Conservation (phyloP, 2,113 vertebrate genomes). For the Catharus fuscescens region DNA sequence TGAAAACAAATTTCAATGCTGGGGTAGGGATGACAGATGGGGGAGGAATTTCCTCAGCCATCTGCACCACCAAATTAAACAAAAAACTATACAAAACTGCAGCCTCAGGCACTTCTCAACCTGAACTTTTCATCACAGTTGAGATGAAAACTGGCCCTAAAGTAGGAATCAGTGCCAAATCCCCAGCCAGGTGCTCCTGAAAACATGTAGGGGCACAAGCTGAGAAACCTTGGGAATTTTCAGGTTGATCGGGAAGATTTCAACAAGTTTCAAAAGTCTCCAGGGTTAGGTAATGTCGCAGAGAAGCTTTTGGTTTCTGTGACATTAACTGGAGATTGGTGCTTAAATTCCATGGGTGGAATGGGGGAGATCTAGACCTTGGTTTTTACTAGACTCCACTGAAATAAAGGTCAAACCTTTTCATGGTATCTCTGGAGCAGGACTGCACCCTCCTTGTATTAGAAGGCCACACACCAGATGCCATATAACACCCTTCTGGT, state of each 20-base stretch:
- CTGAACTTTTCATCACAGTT: conserved; percentile 5
- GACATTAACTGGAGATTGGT: not conserved
- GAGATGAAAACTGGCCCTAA: not conserved
- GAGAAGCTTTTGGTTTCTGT: not conserved
- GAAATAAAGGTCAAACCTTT: not conserved
- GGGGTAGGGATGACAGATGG: not conserved
- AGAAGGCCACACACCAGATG: not conserved
- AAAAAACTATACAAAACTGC: not conserved
- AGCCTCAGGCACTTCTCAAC: not conserved
- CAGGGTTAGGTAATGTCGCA: not conserved
- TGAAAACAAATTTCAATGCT: not conserved
- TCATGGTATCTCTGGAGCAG: not conserved
- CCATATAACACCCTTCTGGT: not conserved
- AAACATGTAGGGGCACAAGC: not conserved
- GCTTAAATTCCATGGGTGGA: not conserved
- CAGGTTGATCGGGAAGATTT: not conserved
- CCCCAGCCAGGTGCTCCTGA: not conserved
- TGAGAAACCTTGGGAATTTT: not conserved
- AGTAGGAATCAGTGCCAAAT: not conserved
- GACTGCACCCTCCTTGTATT: not conserved
- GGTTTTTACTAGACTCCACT: not conserved
- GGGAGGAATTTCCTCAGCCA: not conserved
- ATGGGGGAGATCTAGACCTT: not conserved
- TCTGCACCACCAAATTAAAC: conserved; percentile 7
- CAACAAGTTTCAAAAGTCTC: not conserved